phyloP scores from a whole-genome alignment of 2,113 vertebrate species.

The Lepisosteus osseus region DNA sequence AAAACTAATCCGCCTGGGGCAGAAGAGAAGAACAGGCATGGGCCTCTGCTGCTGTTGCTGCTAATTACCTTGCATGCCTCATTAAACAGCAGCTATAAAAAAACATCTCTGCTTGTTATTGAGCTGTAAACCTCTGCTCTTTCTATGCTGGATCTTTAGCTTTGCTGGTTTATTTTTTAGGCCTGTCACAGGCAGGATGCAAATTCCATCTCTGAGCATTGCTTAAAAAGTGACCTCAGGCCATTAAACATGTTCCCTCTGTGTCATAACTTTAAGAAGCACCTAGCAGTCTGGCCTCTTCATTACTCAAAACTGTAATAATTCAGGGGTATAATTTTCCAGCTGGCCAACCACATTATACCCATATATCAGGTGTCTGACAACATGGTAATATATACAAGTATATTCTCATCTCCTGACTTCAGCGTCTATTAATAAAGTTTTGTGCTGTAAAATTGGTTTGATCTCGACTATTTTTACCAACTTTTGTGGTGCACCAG shows the following conservation, averaged over 20 bases:
- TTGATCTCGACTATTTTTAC: background rate
- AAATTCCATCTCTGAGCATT: constrained; percentile 26
- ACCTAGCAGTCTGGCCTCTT: constrained; percentile 35
- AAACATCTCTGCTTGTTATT: background rate
- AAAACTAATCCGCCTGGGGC: constrained; percentile 21
- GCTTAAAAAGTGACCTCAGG: constrained; percentile 36
- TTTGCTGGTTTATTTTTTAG: background rate
- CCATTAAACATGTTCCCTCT: constrained; percentile 41
- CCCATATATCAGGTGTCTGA: background rate
- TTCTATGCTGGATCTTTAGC: background rate
- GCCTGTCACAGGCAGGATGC: background rate
- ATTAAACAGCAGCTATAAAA: constrained; percentile 36
- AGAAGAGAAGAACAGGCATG: constrained; percentile 9
- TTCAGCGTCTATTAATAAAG: background rate
- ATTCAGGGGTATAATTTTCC: background rate
- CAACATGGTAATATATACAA: constrained; percentile 6
- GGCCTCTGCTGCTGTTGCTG: constrained; percentile 34
- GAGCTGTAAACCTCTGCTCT: background rate
- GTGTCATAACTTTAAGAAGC: constrained; percentile 43
- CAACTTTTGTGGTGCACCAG: no score
- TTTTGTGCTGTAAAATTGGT: background rate
- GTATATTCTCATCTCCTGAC: background rate
- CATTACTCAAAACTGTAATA: constrained; percentile 32
- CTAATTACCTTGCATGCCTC: constrained; percentile 50
- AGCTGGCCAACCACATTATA: constrained; percentile 9